Base-by-base conservation (phyloP, 2,797 vertebrate genomes). In the Fistularia commersonii region DNA sequence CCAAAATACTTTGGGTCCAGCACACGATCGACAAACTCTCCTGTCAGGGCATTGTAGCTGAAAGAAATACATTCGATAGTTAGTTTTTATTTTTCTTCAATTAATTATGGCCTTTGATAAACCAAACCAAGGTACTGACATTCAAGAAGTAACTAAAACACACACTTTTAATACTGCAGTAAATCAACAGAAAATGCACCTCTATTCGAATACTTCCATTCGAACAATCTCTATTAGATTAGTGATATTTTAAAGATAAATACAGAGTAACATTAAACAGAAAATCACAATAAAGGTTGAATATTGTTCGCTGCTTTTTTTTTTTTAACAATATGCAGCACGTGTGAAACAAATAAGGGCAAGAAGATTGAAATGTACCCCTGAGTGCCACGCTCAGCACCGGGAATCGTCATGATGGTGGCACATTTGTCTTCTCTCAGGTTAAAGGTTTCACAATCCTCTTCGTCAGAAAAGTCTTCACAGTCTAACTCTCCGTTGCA, bases 401-500 rank as follows among this genome's bases (percentile, higher is more conserved):
- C 95, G 3, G 95, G 95, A 51, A 99, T 88, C 0, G 76, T 61
- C 7, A 90, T 34, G 7, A 94, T 77, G 7, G 83, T 50, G 15
- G 73, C 78, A 60, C 96, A 98, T 65, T 90, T 90, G 15, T 61
- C 86, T 3, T 58, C 23, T 15, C 64, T 70, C 51, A 8, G 45
- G 57, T 54, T 72, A 0, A 84, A 38, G 3, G 76, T 71, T n/a
- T 64, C 65, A 61, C 96, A 99, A 41, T 63, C 45, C 0, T 72
- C 73, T 69, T 99, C 97, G 35, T 99, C 97, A 3, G 92, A 93
- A 3, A 59, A 77, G 23, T 92, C 90, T 0, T 75, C 60, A 65
- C 97, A 99, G 80, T 98, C 95, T 0, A 0, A 0, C 13, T 96
- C 93, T 49, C 93, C 92, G 0, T 98, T 97, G 54, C 97, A 98